Conservation (phyloP, 2,113 vertebrate species). For the Antidorcas marsupialis region DNA sequence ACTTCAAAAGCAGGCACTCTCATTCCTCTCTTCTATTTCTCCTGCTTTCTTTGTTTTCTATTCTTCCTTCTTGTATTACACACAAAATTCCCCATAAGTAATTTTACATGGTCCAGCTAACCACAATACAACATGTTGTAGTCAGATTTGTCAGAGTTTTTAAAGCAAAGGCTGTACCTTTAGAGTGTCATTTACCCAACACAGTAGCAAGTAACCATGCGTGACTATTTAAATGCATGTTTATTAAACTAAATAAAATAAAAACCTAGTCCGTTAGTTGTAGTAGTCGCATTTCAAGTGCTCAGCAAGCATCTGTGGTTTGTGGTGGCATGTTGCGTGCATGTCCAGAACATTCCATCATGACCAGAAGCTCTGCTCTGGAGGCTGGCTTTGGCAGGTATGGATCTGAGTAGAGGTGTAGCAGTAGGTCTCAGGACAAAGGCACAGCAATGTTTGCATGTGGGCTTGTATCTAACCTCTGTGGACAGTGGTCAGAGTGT, state of each 20-base stretch:
- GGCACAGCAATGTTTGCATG: neutral
- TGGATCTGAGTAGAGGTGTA: fast-evolving
- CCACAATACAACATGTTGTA: neutral
- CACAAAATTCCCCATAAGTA: neutral
- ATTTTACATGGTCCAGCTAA: neutral
- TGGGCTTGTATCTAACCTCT: neutral
- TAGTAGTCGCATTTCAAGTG: neutral
- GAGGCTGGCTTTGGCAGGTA: neutral
- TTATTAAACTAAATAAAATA: neutral
- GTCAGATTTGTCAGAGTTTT: neutral
- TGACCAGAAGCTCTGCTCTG: neutral
- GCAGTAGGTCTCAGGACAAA: neutral
- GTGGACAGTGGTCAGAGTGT: neutral
- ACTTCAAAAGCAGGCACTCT: neutral
- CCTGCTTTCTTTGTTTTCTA: neutral
- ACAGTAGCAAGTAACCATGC: neutral
- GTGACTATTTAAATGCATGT: neutral
- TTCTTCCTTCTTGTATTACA: neutral
- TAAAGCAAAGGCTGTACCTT: neutral
- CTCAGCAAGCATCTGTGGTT: neutral
- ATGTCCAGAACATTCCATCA: neutral
- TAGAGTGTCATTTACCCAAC: neutral
- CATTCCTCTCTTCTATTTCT: neutral
- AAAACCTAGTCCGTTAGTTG: neutral
- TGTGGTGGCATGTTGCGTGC: neutral